Evolutionary conservation across 1,140 invertebrate species (phyloP).

Genomic region (Venturia canescens): DNA sequence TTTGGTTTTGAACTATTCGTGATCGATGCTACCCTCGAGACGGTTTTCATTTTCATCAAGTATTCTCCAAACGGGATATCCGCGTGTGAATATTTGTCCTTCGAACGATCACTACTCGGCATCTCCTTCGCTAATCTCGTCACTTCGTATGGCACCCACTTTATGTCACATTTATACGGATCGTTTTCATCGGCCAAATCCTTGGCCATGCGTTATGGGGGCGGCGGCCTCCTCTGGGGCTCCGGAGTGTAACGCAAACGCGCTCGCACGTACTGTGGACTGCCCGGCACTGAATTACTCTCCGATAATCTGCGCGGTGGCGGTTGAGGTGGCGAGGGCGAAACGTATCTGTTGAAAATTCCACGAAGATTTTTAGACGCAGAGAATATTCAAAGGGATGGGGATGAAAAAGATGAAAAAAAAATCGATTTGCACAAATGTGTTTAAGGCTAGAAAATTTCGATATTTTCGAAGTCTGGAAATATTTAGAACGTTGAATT

Average conservation of each 20-base stretch:
- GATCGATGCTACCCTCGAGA: slow-evolving; percentile 36
- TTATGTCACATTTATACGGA: slow-evolving; percentile 53
- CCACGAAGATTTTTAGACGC: not conserved
- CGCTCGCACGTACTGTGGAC: slow-evolving; percentile 82
- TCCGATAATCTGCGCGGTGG: slow-evolving; percentile 80
- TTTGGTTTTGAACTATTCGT: slow-evolving; percentile 47
- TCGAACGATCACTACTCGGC: not conserved
- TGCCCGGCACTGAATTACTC: slow-evolving; percentile 83
- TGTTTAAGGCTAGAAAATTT: too few species aligned
- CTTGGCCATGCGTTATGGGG: slow-evolving; percentile 73
- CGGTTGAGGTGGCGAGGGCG: slow-evolving; percentile 82
- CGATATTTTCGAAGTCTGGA: too few species aligned
- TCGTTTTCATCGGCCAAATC: slow-evolving; percentile 35
- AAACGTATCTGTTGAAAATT: slow-evolving; percentile 77
- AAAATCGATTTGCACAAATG: too few species aligned
- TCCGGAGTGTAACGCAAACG: slow-evolving; percentile 85
- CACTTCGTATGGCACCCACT: slow-evolving; percentile 69
- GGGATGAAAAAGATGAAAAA: too few species aligned
- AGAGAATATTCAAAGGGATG: not conserved
- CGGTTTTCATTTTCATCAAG: slow-evolving; percentile 39
- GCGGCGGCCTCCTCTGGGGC: slow-evolving; percentile 82
- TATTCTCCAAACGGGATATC: slow-evolving; percentile 47
- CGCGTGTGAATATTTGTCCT: slow-evolving; percentile 16
- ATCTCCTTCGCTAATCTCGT: not conserved
- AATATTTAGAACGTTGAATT: too few species aligned